phyloP scores from a whole-genome alignment of 1,140 invertebrate genomes.

The Gonioctena quinquepunctata region DNA sequence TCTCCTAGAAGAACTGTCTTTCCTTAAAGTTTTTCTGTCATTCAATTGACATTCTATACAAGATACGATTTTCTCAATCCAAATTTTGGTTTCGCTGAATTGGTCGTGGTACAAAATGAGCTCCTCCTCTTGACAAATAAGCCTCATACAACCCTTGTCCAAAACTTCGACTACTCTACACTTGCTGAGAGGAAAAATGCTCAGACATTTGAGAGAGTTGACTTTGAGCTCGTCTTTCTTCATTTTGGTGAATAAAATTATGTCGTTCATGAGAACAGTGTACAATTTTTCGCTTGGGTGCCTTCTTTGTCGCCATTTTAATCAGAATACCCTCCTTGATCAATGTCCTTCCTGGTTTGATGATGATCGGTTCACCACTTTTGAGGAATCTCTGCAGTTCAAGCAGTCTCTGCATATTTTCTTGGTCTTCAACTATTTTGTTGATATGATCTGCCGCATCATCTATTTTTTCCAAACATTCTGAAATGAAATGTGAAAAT shows the following conservation, averaged over 20 bases:
- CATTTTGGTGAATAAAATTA: conserved; percentile 67
- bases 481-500: conserved; percentile 54
- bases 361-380: conserved; percentile 64
- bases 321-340: conserved; percentile 72
- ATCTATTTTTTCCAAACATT: conserved; percentile 69
- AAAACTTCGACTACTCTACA: conserved; percentile 61
- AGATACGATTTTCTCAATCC: conserved; percentile 62
- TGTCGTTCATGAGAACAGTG: conserved; percentile 62
- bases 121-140: conserved; percentile 62
- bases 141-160: conserved; percentile 53
- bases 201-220: conserved; percentile 62
- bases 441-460: conserved; percentile 73
- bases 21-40: conserved; percentile 63
- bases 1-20: conserved; percentile 64
- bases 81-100: conserved; percentile 58
- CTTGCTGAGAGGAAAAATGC: conserved; percentile 66
- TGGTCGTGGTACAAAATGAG: conserved; percentile 63
- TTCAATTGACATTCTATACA: conserved; percentile 62
- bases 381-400: conserved; percentile 68
- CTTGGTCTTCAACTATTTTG: conserved; percentile 70
- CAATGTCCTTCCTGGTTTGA: conserved; percentile 69
- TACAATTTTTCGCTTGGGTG: conserved; percentile 55
- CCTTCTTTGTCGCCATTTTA: conserved; percentile 64
- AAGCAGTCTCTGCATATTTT: conserved; percentile 70
- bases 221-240: conserved; percentile 47